Conservation (phyloP, 2,113 vertebrate genomes). For the Alosa alosa region DNA sequence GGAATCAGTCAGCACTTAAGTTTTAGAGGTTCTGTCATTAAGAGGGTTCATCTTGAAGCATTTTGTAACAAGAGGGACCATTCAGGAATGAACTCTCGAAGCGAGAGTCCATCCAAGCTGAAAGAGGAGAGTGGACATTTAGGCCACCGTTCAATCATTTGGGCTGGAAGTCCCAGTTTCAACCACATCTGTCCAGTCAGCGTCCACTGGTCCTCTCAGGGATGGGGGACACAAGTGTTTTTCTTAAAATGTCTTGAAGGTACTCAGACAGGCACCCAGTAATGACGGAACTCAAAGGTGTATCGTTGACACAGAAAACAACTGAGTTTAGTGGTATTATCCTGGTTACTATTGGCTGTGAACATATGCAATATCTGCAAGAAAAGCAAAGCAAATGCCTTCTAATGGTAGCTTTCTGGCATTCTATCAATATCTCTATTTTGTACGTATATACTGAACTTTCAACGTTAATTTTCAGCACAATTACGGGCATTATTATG, state of each 20-base stretch:
- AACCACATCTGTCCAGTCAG: background rate
- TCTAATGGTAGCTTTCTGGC: too few species aligned
- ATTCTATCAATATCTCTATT: background rate
- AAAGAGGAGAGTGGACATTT: constrained; percentile 8
- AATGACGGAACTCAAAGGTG: background rate
- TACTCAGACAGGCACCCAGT: too few species aligned
- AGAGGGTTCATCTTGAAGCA: background rate
- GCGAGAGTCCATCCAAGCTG: background rate
- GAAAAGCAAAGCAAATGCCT: background rate
- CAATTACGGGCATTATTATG: too few species aligned
- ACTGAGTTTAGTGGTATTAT: background rate
- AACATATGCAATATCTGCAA: background rate
- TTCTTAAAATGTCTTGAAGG: background rate
- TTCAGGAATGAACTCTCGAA: background rate
- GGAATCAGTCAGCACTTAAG: background rate
- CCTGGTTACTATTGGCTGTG: background rate
- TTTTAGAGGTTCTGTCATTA: background rate
- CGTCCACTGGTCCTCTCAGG: background rate
- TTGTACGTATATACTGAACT: background rate
- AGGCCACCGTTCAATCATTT: background rate
- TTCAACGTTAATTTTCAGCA: too few species aligned
- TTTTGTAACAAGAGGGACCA: background rate
- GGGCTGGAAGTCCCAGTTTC: background rate
- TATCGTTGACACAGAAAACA: background rate
- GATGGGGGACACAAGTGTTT: background rate